Evolutionary conservation across 2,888 invertebrate genomes (phyloP), one percentile per base, ranked within the genome.

Genomic region (Monoplex corrugatus): DNA sequence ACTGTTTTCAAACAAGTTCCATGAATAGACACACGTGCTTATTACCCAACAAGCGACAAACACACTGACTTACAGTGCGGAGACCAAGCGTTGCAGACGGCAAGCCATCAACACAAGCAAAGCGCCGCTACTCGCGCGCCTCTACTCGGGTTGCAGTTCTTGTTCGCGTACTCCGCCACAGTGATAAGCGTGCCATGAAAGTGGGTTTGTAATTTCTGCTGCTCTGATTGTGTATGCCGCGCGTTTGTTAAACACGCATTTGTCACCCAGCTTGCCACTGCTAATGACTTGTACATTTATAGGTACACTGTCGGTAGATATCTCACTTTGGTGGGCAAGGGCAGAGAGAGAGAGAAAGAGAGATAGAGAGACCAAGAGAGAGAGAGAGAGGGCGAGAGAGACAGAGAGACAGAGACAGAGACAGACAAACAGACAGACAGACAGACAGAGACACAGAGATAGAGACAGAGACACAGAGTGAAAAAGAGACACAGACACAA

Each of bases 71-170:
- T 19, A 78, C 78, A 40, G n/a, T n/a, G n/a, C n/a, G n/a, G n/a
- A n/a, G n/a, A n/a, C 16, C 2, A 38, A 78, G 78, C 78, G 78
- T 40, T 40, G 78, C 78, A 78, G 78, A 78, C 78, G 40, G 78
- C 40, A 78, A 40, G 78, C 78, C 38, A 40, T 40, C 78, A 23
- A 40, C 40, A 78, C 16, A 40, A 78, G 40, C 78, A 28, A 78
- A 78, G 78, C 78, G 78, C 78, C n/a, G 78, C 78, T 78, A 78
- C 78, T 75, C 40, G 40, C 78, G 23, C 40, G 40, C 78, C 40
- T 16, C 40, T 23, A 78, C 23, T 40, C 40, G 78, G 40, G 40
- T 78, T 40, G 28, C 40, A 5, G 78, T 78, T 75, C 78, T 38
- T 16, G 40, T 78, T 78, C 40, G 38, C 78, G 78, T 78, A 78